Conservation (phyloP, 1,140 invertebrate species). For the Schmidtea mediterranea region DNA sequence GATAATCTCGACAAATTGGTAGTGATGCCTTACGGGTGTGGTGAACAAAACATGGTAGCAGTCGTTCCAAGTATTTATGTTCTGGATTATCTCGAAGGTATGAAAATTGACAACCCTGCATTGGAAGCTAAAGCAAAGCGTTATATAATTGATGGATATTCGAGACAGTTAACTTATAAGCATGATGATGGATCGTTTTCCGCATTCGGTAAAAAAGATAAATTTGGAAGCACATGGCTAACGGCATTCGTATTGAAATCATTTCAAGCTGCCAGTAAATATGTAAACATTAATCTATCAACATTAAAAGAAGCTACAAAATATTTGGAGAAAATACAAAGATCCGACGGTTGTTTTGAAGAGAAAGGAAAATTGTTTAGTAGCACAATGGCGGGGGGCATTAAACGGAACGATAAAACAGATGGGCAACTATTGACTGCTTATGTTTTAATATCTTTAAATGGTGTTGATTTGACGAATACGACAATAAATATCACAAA, state of each 20-base stretch:
- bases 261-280: conserved; percentile 12
- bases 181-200: conserved; percentile 74
- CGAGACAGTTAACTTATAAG: conserved; percentile 63
- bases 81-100: neutral
- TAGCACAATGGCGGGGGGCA: neutral
- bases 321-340: neutral
- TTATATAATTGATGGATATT: conserved; percentile 51
- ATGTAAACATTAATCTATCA: neutral
- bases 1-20: conserved; percentile 36
- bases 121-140: conserved; percentile 38
- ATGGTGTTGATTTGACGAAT: too few relatives aligned
- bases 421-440: too few relatives aligned
- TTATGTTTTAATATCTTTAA: too few relatives aligned
- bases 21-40: conserved; percentile 56
- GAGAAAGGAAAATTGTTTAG: conserved; percentile 1
- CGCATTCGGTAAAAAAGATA: conserved; percentile 53
- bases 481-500: too few relatives aligned
- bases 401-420: too few relatives aligned
- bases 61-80: conserved; percentile 45
- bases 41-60: conserved; percentile 75
- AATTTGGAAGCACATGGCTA: conserved; percentile 68
- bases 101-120: conserved; percentile 8
- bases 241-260: conserved; percentile 73
- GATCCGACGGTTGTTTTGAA: neutral
- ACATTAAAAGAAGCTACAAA: too few relatives aligned